Base-by-base conservation (phyloP, 2,888 invertebrate genomes). In the Polyommatus iphigenia region DNA sequence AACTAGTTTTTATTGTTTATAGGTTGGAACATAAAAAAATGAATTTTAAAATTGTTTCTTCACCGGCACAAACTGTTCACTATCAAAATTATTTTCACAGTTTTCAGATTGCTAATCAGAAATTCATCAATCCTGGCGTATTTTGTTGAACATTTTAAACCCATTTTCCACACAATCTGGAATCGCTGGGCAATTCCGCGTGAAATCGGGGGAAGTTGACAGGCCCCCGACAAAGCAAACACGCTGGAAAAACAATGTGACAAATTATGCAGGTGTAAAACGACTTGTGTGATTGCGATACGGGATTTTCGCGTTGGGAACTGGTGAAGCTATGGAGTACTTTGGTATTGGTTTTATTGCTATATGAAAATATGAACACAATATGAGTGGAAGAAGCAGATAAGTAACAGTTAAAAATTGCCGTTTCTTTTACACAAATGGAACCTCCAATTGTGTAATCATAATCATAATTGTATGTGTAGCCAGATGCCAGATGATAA, bases 101-200 rank as follows among this genome's bases (percentile, higher is more conserved):
- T 57, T 57, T 54, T 76, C 32, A 59, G n/a, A 24, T 57, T 73
- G 41, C 57, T 73, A 78, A 73, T 41, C 80, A 78, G 80, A 79
- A 80, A 73, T 73, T 78, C 79, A 82, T 82, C 81, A 82, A 85
- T 85, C 87, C 85, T 83, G 83, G 82, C 83, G 83, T 76, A 80
- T 82, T 82, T 79, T 80, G 79, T 81, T 81, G 81, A 82, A 82
- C 81, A 81, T 81, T 83, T 81, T 81, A 81, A 82, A 79, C 80
- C 81, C 79, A 76, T 80, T 41, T 50, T 41, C 77, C 80, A 71
- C 80, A 77, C 82, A 82, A 82, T 81, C 82, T 79, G 79, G 85
- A 87, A 86, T 87, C 83, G 84, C 84, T 81, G 87, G 85, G 83
- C 87, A 89, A 89, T 90, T 90, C 87, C 83, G 85, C 87, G 84